Percentiles rank a stretch among this genome's conserved stretches.
phyloP scores from a whole-genome alignment of 2,888 invertebrate genomes.

The Stenolophus ochropezus region DNA sequence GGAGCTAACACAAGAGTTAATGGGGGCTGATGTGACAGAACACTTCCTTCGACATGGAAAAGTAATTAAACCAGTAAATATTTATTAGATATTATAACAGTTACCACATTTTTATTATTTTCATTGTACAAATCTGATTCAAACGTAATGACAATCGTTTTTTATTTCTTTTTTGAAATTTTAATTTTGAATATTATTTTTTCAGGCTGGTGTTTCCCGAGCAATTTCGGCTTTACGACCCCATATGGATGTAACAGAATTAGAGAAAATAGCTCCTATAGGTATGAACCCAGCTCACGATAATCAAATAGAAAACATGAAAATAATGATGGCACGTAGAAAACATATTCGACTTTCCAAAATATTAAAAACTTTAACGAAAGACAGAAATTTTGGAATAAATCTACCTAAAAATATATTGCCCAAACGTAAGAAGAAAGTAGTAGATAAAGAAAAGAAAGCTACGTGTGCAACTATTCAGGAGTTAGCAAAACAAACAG shows the following conservation, averaged over 20 bases:
- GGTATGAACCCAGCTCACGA: constrained; percentile 84
- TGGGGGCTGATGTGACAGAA: constrained; percentile 93
- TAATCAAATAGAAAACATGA: constrained; percentile 73
- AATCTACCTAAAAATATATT: constrained; percentile 68
- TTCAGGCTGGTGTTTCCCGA: constrained; percentile 79
- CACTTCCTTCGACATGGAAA: constrained; percentile 86
- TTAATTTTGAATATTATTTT: constrained; percentile 54
- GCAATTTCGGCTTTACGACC: constrained; percentile 84
- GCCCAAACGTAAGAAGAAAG: constrained; percentile 63
- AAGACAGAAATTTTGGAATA: constrained; percentile 70
- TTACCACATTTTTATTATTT: too few relatives aligned
- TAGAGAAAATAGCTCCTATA: constrained; percentile 71
- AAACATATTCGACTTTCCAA: constrained; percentile 68
- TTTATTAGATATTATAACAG: constrained; percentile 9
- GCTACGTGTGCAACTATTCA: background rate
- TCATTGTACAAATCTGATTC: too few relatives aligned
- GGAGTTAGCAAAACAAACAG: constrained; percentile 11
- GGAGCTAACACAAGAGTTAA: constrained; percentile 88
- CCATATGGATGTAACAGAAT: constrained; percentile 72
- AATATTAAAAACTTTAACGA: constrained; percentile 69
- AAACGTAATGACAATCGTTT: too few relatives aligned
- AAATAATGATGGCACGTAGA: constrained; percentile 66
- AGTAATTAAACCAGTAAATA: constrained; percentile 70
- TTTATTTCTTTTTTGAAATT: too few relatives aligned
- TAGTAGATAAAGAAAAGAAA: constrained; percentile 59